Percentiles rank a stretch among this genome's conserved stretches.
Evolutionary conservation across 2,888 invertebrate genomes (phyloP).

Genomic region (Andrena bicolor): DNA sequence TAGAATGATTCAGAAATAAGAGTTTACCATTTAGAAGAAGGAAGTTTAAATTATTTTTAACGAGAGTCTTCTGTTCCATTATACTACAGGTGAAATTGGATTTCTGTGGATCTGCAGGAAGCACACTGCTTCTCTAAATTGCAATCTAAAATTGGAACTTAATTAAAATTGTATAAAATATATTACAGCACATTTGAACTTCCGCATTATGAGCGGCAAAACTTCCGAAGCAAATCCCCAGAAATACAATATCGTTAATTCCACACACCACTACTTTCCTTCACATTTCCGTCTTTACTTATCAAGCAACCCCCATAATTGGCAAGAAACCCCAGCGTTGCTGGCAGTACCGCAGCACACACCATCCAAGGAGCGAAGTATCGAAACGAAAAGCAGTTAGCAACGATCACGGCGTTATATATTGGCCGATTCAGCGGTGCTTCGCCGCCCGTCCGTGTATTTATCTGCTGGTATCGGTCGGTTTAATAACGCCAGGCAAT

Average conservation of each 20-base stretch:
- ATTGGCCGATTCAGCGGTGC: constrained; percentile 51
- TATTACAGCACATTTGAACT: too few relatives aligned
- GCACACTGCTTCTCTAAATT: too few relatives aligned
- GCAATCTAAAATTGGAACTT: too few relatives aligned
- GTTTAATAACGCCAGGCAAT: constrained; percentile 82
- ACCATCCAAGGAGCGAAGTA: constrained; percentile 24
- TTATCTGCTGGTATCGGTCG: constrained; percentile 75
- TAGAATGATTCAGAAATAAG: too few relatives aligned
- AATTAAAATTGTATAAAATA: too few relatives aligned
- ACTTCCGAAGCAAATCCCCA: neutral
- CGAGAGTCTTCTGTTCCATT: too few relatives aligned
- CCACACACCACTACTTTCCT: neutral
- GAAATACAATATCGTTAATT: neutral
- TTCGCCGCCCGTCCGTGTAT: constrained; percentile 66
- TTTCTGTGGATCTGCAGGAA: too few relatives aligned
- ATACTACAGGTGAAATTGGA: too few relatives aligned
- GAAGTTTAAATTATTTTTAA: neutral
- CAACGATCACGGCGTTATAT: constrained; percentile 59
- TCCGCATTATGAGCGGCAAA: neutral
- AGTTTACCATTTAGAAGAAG: too few relatives aligned
- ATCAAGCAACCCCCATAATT: neutral
- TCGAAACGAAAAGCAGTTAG: constrained; percentile 50
- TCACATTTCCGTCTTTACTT: neutral
- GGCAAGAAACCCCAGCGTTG: neutral
- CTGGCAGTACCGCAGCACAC: neutral